Conservation (phyloP, 2,888 invertebrate species). For the Cynaeus angustus region DNA sequence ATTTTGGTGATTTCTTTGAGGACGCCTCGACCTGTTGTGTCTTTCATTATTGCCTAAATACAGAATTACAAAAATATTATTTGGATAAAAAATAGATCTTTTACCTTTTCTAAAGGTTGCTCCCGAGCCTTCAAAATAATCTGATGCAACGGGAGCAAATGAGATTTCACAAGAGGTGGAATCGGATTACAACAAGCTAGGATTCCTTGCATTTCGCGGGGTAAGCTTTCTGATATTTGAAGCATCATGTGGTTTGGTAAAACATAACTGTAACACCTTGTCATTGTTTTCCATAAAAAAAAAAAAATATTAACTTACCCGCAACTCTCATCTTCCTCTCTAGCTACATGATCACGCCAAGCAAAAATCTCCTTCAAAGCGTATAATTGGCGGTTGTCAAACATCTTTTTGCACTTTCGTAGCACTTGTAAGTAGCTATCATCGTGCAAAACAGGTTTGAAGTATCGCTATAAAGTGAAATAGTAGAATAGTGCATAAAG, state of each 20-base stretch:
- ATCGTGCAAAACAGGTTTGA: conserved; percentile 82
- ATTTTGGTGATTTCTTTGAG: conserved; percentile 66
- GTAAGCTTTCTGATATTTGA: conserved; percentile 89
- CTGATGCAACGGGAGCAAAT: conserved; percentile 76
- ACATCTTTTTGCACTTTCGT: conserved; percentile 83
- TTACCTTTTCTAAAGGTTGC: conserved; percentile 78
- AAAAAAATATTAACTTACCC: conserved; percentile 72
- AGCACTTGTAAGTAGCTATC: conserved; percentile 86
- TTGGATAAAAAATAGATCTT: neutral
- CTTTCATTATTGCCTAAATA: conserved; percentile 72
- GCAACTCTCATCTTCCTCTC: conserved; percentile 92
- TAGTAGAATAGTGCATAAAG: conserved; percentile 15
- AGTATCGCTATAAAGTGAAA: conserved; percentile 78
- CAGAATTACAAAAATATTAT: neutral
- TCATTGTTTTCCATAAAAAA: neutral
- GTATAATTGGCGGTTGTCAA: conserved; percentile 88
- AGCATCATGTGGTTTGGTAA: conserved; percentile 97
- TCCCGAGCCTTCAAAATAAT: conserved; percentile 82
- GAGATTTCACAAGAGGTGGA: conserved; percentile 80
- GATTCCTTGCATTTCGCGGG: conserved; percentile 94
- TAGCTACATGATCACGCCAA: conserved; percentile 91
- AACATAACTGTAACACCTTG: conserved; percentile 80
- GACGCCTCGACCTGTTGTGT: conserved; percentile 66
- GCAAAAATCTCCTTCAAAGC: conserved; percentile 87
- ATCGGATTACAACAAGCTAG: conserved; percentile 94